These are phyloP conservation scores for Triplophysa tibetana DNA, from an alignment of 2,113 vertebrate species.

Conservation along the genomic window DNA sequence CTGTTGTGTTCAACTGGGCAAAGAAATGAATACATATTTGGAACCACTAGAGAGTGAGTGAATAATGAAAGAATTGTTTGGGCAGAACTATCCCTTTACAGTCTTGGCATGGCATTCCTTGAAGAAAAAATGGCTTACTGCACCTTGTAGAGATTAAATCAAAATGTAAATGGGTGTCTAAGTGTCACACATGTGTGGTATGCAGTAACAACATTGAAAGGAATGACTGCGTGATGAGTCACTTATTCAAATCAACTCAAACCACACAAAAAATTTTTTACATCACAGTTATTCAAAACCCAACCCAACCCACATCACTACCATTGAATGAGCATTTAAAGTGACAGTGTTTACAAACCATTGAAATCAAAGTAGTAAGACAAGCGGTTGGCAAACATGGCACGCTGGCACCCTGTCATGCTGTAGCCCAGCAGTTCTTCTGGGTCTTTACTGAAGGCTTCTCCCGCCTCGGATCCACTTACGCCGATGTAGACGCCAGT, in stretches of 20 bases:
- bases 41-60: too few relatives aligned
- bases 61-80: too few relatives aligned
- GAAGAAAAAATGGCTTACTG: background rate
- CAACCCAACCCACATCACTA: background rate
- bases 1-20: too few relatives aligned
- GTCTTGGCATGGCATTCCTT: too few relatives aligned
- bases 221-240: background rate
- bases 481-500: constrained; percentile 92
- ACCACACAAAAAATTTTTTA: background rate
- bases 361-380: constrained; percentile 92
- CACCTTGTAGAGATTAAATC: background rate
- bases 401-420: constrained; percentile 95
- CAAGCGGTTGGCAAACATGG: constrained; percentile 94
- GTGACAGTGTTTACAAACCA: constrained; percentile 68
- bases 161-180: background rate
- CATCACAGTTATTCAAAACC: background rate
- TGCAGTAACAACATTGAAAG: background rate
- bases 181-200: background rate
- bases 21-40: too few relatives aligned
- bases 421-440: constrained; percentile 96
- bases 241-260: background rate
- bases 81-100: too few relatives aligned
- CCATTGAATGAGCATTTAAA: background rate
- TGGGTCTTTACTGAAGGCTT: constrained; percentile 90
- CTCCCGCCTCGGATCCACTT: constrained; percentile 87